Conservation (phyloP, 2,797 vertebrate species). For the Gadopsis bispinosus region DNA sequence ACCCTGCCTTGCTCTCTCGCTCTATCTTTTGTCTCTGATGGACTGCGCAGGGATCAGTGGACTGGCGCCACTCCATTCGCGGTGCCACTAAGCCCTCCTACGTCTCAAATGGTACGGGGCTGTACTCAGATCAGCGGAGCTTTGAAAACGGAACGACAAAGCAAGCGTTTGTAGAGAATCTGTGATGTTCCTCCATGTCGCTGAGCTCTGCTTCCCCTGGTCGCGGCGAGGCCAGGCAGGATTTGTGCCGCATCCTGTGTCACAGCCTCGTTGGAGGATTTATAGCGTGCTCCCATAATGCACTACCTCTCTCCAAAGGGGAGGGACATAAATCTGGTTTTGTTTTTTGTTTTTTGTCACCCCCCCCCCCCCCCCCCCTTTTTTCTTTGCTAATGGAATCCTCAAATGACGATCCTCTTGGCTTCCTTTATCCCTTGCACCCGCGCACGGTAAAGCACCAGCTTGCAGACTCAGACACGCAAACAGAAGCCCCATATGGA, state of each 20-base stretch:
- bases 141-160: conserved; percentile 46
- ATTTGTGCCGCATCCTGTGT: conserved; percentile 64
- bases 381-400: conserved; percentile 75
- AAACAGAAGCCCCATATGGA: conserved; percentile 22
- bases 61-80: conserved; percentile 8
- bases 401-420: conserved; percentile 56
- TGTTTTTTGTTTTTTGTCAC: conserved; percentile 65
- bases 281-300: conserved; percentile 74
- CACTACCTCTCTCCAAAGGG: conserved; percentile 65
- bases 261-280: conserved; percentile 70
- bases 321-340: conserved; percentile 71
- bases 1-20: conserved; percentile 3
- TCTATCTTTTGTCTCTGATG: conserved; percentile 39
- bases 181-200: conserved; percentile 41
- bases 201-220: conserved; percentile 36
- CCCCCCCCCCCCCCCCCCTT: conserved; percentile 35
- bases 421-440: conserved; percentile 54
- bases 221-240: conserved; percentile 21
- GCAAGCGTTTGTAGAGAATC: conserved; percentile 33
- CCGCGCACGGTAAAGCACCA: conserved; percentile 12
- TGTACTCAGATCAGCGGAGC: conserved; percentile 37
- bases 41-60: conserved; percentile 43
- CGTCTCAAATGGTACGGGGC: conserved; percentile 18
- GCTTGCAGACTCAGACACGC: conserved; percentile 12
- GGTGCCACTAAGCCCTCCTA: conserved; percentile 38